Conservation (phyloP, 2,797 vertebrate genomes). For the Chaetophractus vellerosus region DNA sequence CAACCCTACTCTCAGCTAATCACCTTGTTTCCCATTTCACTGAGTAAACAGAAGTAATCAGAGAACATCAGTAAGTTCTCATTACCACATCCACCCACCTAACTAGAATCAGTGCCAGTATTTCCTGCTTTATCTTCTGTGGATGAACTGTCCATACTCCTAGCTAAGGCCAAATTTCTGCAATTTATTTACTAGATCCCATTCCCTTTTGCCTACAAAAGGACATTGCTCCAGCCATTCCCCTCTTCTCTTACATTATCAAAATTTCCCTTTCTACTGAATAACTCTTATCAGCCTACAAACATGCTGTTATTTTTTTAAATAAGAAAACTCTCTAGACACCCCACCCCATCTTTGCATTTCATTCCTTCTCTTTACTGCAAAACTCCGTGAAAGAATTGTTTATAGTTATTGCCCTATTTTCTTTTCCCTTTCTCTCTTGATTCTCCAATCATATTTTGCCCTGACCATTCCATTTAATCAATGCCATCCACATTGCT, state of each 20-base stretch:
- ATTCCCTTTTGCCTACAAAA: neutral
- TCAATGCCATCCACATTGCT: neutral
- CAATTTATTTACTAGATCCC: neutral
- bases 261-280: neutral
- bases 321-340: neutral
- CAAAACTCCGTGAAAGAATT: neutral
- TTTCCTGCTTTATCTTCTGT: neutral
- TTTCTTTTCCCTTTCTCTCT: neutral
- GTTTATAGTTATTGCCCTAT: neutral
- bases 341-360: neutral
- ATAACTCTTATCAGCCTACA: neutral
- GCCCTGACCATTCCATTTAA: neutral
- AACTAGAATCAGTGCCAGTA: neutral
- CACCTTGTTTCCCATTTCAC: neutral
- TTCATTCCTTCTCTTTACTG: neutral
- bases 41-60: slow-evolving; percentile 17
- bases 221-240: neutral
- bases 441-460: neutral
- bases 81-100: neutral
- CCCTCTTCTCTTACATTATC: neutral
- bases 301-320: neutral
- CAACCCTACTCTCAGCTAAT: neutral
- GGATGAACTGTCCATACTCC: neutral
- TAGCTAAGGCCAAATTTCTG: neutral
- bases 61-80: neutral